Conservation (phyloP, 2,797 vertebrate species). For the Ptychadena robeensis region DNA sequence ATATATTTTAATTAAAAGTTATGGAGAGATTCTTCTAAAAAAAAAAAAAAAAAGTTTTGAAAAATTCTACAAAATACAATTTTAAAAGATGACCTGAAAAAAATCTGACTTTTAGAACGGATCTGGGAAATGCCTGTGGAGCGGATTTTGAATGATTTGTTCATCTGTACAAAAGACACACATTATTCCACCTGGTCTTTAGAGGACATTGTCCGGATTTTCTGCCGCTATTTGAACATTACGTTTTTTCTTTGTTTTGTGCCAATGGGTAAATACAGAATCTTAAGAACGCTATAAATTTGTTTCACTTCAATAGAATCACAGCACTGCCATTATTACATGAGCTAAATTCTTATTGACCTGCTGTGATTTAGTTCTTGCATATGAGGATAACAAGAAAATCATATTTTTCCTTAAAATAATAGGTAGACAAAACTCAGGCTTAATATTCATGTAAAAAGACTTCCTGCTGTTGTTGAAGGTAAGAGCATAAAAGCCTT, state of each 20-base stretch:
- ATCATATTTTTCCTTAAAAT: conserved; percentile 56
- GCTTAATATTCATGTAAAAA: conserved; percentile 60
- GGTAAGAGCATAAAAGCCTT: conserved; percentile 52
- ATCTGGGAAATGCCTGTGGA: not conserved
- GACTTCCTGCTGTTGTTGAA: conserved; percentile 56
- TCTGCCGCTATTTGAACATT: conserved; percentile 20
- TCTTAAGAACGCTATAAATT: conserved; percentile 30
- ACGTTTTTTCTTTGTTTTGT: conserved; percentile 12
- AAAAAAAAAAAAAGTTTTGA: too few relatives aligned
- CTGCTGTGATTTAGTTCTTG: conserved; percentile 59
- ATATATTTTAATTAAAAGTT: too few relatives aligned
- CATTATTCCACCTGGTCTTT: not conserved
- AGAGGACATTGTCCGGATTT: conserved; percentile 10
- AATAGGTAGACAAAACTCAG: conserved; percentile 52
- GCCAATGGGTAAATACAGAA: conserved; percentile 21
- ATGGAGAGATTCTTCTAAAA: too few relatives aligned
- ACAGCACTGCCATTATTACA: conserved; percentile 49
- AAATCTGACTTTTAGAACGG: not conserved
- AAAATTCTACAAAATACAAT: too few relatives aligned
- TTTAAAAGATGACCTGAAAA: not conserved
- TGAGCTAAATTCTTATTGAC: conserved; percentile 58
- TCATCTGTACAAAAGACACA: not conserved
- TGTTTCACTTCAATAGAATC: conserved; percentile 37
- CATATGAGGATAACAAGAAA: conserved; percentile 53
- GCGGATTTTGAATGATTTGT: not conserved